Base-by-base conservation (phyloP, 2,888 invertebrate species). In the Lacanobia wlatinum region DNA sequence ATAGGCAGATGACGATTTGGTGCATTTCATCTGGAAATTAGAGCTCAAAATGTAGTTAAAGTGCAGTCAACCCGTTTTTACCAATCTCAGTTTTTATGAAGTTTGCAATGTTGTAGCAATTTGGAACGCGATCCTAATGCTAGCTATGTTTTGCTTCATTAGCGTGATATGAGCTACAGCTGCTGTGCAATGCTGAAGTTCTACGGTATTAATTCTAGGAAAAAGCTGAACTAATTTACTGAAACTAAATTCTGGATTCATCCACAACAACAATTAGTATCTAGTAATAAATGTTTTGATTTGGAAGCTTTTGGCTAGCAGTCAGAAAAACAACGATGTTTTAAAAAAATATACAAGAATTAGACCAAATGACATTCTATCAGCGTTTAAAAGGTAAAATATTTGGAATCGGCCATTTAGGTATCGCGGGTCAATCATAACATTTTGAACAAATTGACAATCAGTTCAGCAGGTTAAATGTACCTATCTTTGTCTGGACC, bases 111-210 rank as follows among this genome's bases (percentile, higher is more conserved):
- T 23, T 62, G 46, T 23, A 46, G 58, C 46, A 59, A 52, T 75
- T 74, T 56, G 58, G n/a, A 70, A 28, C 46, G 12, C 18, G 18
- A 46, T 71, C 52, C 34, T 76, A 76, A 46, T 60, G 34, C 23
- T 50, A 43, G 40, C 58, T 60, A 38, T 52, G 76, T 76, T 76
- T 76, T 76, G 71, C 55, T 21, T 71, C 64, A 65, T 76, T 61
- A 64, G 43, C 55, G 3, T 12, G 21, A 38, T 52, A 52, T 65
- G n/a, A 50, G 55, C 34, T 60, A 18, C 60, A 61, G 71, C 71
- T 64, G 76, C 55, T 55, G 53, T 55, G 12, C 55, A 70, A 60
- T 50, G 59, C 43, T 55, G 38, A 48, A 60, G n/a, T 40, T 70
- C 18, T 16, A 28, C 1, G 7, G 16, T 38, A 68, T 50, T 46